These are phyloP conservation scores for Ylistrum balloti DNA, from an alignment of 1,140 invertebrate genomes.

Conservation along the genomic window DNA sequence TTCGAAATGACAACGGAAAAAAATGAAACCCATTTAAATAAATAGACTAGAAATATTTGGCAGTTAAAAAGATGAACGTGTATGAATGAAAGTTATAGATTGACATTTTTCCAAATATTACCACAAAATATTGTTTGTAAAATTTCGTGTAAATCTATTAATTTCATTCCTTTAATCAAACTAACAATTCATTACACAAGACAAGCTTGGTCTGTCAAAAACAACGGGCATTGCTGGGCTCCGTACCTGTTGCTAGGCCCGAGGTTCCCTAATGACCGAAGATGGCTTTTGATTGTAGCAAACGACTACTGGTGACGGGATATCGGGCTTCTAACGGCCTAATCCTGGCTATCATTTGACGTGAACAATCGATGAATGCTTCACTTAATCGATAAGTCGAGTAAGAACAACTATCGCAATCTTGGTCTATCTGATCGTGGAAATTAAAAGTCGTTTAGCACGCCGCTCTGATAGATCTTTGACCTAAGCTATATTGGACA, in stretches of 20 bases:
- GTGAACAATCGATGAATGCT: conserved; percentile 30
- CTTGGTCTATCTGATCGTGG: not conserved
- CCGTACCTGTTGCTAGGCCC: not conserved
- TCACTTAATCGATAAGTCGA: conserved; percentile 25
- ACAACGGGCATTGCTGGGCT: not conserved
- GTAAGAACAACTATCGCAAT: not conserved
- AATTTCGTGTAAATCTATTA: not conserved
- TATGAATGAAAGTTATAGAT: not conserved
- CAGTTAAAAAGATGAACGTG: too few relatives aligned
- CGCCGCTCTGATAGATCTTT: not conserved
- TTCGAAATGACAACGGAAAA: not conserved
- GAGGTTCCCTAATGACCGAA: not conserved
- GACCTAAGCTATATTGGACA: not conserved
- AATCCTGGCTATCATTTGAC: conserved; percentile 10
- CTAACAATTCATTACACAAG: not conserved
- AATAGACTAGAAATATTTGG: too few relatives aligned
- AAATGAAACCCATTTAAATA: not conserved
- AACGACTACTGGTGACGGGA: not conserved
- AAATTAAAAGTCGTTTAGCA: conserved; percentile 40
- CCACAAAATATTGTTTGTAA: not conserved
- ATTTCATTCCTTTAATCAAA: not conserved
- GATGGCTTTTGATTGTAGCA: conserved; percentile 27
- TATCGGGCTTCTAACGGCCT: not conserved
- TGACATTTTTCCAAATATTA: too few relatives aligned
- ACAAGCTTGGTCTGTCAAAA: not conserved